phyloP scores from a whole-genome alignment of 2,888 invertebrate genomes.

The Platynereis dumerilii region DNA sequence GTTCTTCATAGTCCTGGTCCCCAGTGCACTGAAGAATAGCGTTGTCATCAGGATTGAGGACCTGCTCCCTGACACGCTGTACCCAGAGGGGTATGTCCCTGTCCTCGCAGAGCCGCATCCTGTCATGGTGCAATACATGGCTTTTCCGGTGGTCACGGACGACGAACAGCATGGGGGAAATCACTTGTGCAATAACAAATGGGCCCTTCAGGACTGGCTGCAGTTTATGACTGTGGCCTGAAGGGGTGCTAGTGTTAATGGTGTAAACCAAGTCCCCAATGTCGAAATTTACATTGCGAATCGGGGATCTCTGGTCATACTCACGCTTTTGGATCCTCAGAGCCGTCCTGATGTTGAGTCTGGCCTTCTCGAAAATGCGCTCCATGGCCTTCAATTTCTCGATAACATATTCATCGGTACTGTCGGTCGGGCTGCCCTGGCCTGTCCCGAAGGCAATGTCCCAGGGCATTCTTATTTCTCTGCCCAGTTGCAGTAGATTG shows the following conservation, averaged over 20 bases:
- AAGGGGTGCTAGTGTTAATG: background rate
- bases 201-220: background rate
- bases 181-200: background rate
- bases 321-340: no score
- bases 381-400: no score
- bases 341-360: no score
- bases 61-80: background rate
- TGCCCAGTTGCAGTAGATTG: background rate
- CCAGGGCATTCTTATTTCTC: background rate
- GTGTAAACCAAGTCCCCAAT: constrained; percentile 1
- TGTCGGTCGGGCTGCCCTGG: background rate
- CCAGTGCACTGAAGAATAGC: no score
- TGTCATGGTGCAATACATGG: background rate
- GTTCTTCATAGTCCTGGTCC: no score
- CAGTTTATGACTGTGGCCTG: background rate
- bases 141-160: background rate
- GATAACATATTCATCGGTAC: background rate
- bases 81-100: no score
- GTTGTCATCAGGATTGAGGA: background rate
- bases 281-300: background rate
- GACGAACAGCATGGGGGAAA: background rate
- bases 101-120: background rate
- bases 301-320: background rate
- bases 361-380: no score
- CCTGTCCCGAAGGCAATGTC: background rate